Conservation (phyloP, 2,113 vertebrate species). For the Erythrocercus mccallii region DNA sequence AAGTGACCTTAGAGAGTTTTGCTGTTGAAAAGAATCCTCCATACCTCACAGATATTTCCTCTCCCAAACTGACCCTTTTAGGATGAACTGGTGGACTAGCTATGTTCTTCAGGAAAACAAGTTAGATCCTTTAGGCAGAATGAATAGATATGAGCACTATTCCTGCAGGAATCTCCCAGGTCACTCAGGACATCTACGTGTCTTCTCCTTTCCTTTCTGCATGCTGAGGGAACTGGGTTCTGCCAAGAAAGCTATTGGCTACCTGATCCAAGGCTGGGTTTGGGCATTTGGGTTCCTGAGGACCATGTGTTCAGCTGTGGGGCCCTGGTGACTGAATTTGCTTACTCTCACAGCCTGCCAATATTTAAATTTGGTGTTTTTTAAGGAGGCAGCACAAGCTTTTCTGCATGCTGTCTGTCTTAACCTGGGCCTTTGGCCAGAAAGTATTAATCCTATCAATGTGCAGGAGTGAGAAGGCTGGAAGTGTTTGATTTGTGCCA, state of each 20-base stretch:
- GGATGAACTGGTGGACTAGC: not conserved
- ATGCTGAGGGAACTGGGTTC: not conserved
- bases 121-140: not conserved
- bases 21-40: not conserved
- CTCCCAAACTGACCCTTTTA: not conserved
- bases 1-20: not conserved
- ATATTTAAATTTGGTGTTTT: not conserved
- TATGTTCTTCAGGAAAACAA: not conserved
- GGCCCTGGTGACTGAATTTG: not conserved
- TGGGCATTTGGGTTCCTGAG: not conserved
- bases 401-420: not conserved
- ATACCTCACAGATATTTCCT: not conserved
- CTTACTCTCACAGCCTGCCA: not conserved
- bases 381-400: not conserved
- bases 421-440: slow-evolving; percentile 13
- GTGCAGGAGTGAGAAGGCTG: not conserved
- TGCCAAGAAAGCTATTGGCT: not conserved
- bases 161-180: not conserved
- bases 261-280: not conserved
- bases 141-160: not conserved
- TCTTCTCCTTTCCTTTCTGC: not conserved
- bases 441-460: slow-evolving; percentile 6
- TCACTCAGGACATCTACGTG: rapidly evolving
- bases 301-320: not conserved
- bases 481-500: slow-evolving; percentile 18